Evolutionary conservation across 2,797 vertebrate genomes (phyloP).

Genomic region (Phylloscopus collybita): DNA sequence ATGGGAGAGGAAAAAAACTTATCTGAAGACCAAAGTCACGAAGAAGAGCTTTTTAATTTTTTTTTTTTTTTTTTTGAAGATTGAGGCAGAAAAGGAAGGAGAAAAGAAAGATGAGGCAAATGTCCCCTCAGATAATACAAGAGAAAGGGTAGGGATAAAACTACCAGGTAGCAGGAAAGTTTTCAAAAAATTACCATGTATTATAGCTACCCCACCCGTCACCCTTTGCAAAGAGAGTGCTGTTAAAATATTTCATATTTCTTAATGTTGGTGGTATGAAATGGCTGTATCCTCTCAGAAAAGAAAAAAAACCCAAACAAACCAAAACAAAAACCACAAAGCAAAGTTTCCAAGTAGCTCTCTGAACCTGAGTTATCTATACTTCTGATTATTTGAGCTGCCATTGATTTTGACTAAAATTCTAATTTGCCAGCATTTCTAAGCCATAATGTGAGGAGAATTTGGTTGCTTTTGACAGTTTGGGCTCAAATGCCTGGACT

Average conservation of each 20-base stretch:
- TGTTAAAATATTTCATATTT: not conserved
- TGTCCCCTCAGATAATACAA: not conserved
- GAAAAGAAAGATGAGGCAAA: not conserved
- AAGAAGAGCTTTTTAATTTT: not conserved
- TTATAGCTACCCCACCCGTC: not conserved
- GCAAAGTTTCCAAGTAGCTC: not conserved
- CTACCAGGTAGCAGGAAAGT: not conserved
- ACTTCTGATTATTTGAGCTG: not conserved
- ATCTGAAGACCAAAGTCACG: not conserved
- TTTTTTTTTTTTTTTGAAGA: not conserved
- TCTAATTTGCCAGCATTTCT: not conserved
- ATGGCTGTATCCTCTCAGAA: not conserved
- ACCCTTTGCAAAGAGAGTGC: not conserved
- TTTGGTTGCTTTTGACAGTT: not conserved
- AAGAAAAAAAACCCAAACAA: not conserved
- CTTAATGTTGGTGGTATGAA: not conserved
- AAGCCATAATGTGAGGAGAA: not conserved
- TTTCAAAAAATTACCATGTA: not conserved
- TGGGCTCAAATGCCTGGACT: not conserved
- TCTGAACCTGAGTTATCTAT: not conserved
- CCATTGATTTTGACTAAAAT: not conserved
- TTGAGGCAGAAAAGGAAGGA: not conserved
- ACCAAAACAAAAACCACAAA: not conserved
- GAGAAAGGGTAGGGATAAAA: not conserved
- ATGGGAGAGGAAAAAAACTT: not conserved